Conservation (phyloP, 92 coral and sea anemone genomes). For the Porites rus region DNA sequence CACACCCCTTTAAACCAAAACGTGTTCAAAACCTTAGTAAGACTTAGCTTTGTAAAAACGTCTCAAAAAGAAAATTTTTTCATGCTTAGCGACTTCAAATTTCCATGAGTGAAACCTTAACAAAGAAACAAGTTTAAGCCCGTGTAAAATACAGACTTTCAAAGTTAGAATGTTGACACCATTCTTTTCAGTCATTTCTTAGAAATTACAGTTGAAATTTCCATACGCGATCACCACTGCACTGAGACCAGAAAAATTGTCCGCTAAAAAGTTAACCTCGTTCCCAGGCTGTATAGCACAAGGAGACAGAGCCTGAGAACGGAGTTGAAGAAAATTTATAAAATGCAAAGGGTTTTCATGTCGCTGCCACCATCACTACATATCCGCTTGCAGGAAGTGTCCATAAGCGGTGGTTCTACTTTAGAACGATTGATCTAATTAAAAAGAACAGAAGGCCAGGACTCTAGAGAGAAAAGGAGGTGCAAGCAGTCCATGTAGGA, state of each 20-base stretch:
- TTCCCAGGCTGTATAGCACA: too few relatives aligned
- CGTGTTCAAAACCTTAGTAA: not conserved
- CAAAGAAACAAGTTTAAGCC: not conserved
- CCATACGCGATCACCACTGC: too few relatives aligned
- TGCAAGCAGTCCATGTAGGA: not conserved
- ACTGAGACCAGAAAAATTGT: too few relatives aligned
- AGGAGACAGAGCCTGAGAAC: too few relatives aligned
- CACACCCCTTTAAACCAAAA: not conserved
- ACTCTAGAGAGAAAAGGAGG: not conserved
- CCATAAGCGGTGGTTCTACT: too few relatives aligned
- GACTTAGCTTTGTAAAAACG: not conserved
- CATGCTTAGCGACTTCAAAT: not conserved
- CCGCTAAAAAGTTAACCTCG: too few relatives aligned
- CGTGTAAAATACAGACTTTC: slow-evolving; percentile 8
- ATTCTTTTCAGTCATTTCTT: not conserved
- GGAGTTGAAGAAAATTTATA: too few relatives aligned
- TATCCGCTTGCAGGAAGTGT: too few relatives aligned
- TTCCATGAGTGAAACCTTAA: not conserved
- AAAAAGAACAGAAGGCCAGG: not conserved
- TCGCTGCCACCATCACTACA: too few relatives aligned
- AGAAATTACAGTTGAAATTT: too few relatives aligned
- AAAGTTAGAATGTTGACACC: not conserved
- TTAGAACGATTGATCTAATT: not conserved
- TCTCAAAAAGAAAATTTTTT: not conserved
- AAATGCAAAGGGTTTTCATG: too few relatives aligned